Percentiles rank a stretch among this genome's conserved stretches.
phyloP scores from a whole-genome alignment of 2,113 vertebrate species.

The Rattus rattus region DNA sequence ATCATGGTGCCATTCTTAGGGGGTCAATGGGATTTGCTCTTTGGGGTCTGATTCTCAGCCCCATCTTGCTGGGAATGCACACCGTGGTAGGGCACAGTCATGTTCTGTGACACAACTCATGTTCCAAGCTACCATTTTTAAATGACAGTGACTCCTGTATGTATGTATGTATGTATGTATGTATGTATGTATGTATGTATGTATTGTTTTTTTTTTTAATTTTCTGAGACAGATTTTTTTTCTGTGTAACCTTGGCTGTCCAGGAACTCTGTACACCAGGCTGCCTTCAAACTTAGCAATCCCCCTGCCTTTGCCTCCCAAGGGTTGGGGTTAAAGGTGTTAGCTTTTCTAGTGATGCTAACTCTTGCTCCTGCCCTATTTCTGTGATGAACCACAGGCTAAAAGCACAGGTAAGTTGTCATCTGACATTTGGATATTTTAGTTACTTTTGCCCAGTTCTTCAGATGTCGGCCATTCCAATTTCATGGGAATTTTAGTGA shows the following conservation, averaged over 20 bases:
- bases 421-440: constrained; percentile 3
- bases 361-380: background rate
- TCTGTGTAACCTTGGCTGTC: background rate
- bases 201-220: background rate
- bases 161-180: background rate
- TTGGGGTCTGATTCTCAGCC: constrained; percentile 33
- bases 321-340: too few relatives aligned
- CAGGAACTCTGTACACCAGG: background rate
- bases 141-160: background rate
- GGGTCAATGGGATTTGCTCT: constrained; percentile 58
- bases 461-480: background rate
- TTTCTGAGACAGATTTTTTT: background rate
- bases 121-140: background rate
- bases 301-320: background rate
- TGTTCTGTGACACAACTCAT: background rate
- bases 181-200: background rate
- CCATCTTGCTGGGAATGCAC: background rate
- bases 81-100: background rate
- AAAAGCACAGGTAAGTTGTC: background rate
- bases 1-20: constrained; percentile 22
- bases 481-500: constrained; percentile 34
- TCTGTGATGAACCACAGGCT: background rate
- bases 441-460: constrained; percentile 47
- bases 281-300: background rate
- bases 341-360: constrained; percentile 47